Evolutionary conservation across 2,888 invertebrate genomes (phyloP), one percentile per base, ranked within the genome.

Genomic region (Gastrophysa polygoni): DNA sequence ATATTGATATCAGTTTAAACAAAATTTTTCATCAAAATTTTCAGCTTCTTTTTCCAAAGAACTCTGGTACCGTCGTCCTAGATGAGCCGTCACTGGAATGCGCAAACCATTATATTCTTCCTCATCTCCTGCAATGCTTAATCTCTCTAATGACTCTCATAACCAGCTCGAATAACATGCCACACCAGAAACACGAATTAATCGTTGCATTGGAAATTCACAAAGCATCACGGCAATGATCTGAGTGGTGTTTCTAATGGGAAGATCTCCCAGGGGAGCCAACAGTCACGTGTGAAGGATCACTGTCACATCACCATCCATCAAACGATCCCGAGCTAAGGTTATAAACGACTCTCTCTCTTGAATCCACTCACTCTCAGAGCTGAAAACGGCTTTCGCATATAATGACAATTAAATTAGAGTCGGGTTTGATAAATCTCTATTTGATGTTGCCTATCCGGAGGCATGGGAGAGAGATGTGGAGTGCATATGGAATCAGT

Each of bases 221-320:
- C 63, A 64, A 61, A 66, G 60, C 67, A 59, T 66, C 68, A 64
- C 61, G 63, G 73, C 73, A 72, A 76, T 76, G 73, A 75, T 75
- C 73, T 77, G 73, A 74, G 75, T 75, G 75, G 74, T 74, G 72
- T 73, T 68, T 73, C 73, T 74, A 75, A 73, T 75, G 74, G 74
- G 72, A 70, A 75, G 75, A 78, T 78, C 77, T 74, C 73, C 64
- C 65, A 57, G 64, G 71, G 71, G 73, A 70, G 73, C 73, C 73
- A 68, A 70, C 72, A 78, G 78, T 78, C 78, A 78, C 78, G 78
- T 77, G 77, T 78, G 74, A 74, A 69, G 77, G 78, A 78, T 78
- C 77, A 78, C 75, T 77, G 77, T 78, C 78, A 75, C 73, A 73
- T 73, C 72, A 73, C 72, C 76, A 78, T 78, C 77, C 76, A 78